Evolutionary conservation across 2,888 invertebrate genomes (phyloP).

Genomic region (Neocrepidodera transversa): DNA sequence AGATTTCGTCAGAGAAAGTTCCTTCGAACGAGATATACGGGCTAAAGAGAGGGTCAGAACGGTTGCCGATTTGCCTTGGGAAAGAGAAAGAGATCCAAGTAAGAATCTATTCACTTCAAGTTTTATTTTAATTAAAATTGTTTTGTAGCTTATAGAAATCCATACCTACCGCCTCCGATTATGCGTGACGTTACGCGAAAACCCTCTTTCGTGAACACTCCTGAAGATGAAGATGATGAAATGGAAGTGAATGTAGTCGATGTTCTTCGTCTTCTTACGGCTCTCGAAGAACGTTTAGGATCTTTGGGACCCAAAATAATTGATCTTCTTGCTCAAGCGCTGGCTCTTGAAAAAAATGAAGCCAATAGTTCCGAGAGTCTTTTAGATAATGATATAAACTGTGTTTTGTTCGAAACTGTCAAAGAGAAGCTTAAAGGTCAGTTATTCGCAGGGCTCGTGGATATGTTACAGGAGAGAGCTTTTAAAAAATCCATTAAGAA

Average conservation of each 20-base stretch:
- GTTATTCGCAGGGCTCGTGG: slow-evolving; percentile 58
- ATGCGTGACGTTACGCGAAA: slow-evolving; percentile 55
- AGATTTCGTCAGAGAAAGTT: slow-evolving; percentile 42
- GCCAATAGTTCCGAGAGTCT: slow-evolving; percentile 80
- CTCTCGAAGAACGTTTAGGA: slow-evolving; percentile 84
- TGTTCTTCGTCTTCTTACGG: slow-evolving; percentile 77
- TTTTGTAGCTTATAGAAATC: slow-evolving; percentile 21
- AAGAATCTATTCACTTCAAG: not conserved
- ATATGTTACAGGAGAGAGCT: slow-evolving; percentile 70
- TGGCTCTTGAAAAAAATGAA: slow-evolving; percentile 76
- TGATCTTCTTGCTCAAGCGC: slow-evolving; percentile 76
- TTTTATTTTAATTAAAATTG: not conserved
- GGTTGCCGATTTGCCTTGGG: slow-evolving; percentile 50
- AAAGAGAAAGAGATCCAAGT: slow-evolving; percentile 37
- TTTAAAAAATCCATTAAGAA: slow-evolving; percentile 78
- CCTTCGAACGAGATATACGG: slow-evolving; percentile 45
- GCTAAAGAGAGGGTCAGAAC: slow-evolving; percentile 48
- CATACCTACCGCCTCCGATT: slow-evolving; percentile 53
- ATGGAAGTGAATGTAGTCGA: slow-evolving; percentile 67
- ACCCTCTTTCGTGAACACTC: slow-evolving; percentile 34
- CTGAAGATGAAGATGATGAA: slow-evolving; percentile 62
- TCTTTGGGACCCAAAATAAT: slow-evolving; percentile 82
- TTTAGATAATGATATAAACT: slow-evolving; percentile 74
- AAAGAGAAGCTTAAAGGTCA: slow-evolving; percentile 80
- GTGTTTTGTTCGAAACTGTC: slow-evolving; percentile 81